Evolutionary conservation across 2,888 invertebrate species (phyloP).

Genomic region (Pseudeuparius sepicola): DNA sequence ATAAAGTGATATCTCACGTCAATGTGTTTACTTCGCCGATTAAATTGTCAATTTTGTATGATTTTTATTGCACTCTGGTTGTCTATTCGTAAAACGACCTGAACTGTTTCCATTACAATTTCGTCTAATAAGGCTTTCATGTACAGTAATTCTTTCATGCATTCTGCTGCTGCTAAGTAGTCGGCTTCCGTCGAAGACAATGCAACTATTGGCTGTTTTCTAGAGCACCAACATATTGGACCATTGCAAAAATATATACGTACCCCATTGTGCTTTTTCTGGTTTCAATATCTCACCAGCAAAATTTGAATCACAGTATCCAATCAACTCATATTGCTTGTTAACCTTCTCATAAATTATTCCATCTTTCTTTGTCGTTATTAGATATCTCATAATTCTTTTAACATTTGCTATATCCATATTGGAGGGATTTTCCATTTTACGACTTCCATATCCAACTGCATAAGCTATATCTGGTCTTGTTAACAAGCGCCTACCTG

Average conservation of each 20-base stretch:
- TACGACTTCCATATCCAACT: background rate
- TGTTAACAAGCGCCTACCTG: too few relatives aligned
- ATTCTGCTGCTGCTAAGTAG: constrained; percentile 21
- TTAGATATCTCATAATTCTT: constrained; percentile 6
- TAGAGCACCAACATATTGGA: constrained; percentile 24
- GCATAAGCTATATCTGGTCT: constrained; percentile 1
- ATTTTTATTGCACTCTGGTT: constrained; percentile 18
- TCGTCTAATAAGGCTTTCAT: constrained; percentile 12
- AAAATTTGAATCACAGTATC: constrained; percentile 20
- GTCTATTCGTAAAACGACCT: constrained; percentile 12
- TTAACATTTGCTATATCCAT: constrained; percentile 7
- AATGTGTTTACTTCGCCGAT: constrained; percentile 20
- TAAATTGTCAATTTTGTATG: constrained; percentile 16
- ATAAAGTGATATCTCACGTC: constrained; percentile 20
- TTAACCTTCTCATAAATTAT: constrained; percentile 1
- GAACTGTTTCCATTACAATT: constrained; percentile 3
- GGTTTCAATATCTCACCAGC: constrained; percentile 20
- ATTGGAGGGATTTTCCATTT: constrained; percentile 1
- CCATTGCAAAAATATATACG: constrained; percentile 21
- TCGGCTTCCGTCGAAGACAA: constrained; percentile 26
- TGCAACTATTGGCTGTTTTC: constrained; percentile 25
- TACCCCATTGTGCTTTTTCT: constrained; percentile 23
- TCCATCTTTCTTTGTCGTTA: background rate
- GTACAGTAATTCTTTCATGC: constrained; percentile 21
- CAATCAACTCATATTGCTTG: constrained; percentile 12